phyloP scores from a whole-genome alignment of 2,888 invertebrate species.

The Azorinus chamasolen region DNA sequence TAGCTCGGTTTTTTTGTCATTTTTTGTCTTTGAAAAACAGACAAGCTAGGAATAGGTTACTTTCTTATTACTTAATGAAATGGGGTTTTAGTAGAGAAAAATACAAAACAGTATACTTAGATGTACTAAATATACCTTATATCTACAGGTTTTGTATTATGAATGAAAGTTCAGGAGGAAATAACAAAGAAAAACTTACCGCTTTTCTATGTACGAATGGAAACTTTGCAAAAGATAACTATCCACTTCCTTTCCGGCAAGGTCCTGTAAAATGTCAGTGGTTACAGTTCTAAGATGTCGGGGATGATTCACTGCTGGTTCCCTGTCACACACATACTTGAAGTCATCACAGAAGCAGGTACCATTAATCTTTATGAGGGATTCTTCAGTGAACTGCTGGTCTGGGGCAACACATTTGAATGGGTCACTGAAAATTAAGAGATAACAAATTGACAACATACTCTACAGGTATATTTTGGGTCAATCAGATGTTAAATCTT shows the following conservation, averaged over 20 bases:
- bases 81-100: too few species aligned
- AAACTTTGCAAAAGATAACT: conserved; percentile 82
- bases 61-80: too few species aligned
- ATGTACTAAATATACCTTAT: too few species aligned
- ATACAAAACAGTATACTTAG: too few species aligned
- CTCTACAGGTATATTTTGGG: too few species aligned
- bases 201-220: conserved; percentile 63
- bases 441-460: too few species aligned
- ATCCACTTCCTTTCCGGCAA: conserved; percentile 70
- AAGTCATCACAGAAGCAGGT: conserved; percentile 68
- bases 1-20: too few species aligned
- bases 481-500: too few species aligned
- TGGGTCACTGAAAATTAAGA: conserved; percentile 14
- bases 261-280: conserved; percentile 76
- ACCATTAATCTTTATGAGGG: conserved; percentile 16
- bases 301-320: conserved; percentile 46
- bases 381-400: conserved; percentile 21
- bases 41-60: too few species aligned
- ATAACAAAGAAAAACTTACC: conserved; percentile 62
- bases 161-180: too few species aligned
- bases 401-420: conserved; percentile 61
- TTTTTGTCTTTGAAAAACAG: too few species aligned
- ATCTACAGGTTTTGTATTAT: too few species aligned
- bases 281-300: conserved; percentile 59
- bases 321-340: conserved; percentile 63